These are phyloP conservation scores for Kradibia gibbosae DNA, from an alignment of 1,140 invertebrate genomes.

Conservation along the genomic window DNA sequence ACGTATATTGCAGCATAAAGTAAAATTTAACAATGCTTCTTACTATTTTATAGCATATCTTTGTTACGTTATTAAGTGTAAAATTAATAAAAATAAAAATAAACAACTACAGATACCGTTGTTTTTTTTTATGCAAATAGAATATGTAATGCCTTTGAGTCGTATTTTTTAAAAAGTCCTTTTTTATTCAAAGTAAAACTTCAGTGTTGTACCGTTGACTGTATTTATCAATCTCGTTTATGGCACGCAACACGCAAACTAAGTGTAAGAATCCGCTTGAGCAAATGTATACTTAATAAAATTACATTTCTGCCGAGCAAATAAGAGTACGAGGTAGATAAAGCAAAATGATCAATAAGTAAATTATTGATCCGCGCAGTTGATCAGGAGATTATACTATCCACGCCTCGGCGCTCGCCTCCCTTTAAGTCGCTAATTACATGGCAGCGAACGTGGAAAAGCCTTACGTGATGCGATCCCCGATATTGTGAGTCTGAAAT, in stretches of 20 bases:
- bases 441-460: conserved; percentile 43
- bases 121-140: too few species aligned
- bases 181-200: too few species aligned
- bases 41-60: too few species aligned
- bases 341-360: neutral
- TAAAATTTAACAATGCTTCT: too few species aligned
- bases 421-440: conserved; percentile 57
- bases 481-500: conserved; percentile 58
- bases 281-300: too few species aligned
- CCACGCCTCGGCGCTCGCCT: conserved; percentile 5
- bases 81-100: too few species aligned
- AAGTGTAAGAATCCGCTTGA: neutral
- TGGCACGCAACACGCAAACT: neutral
- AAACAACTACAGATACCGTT: too few species aligned
- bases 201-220: neutral
- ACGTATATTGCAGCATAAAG: too few species aligned
- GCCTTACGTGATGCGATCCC: neutral
- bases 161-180: too few species aligned
- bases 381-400: neutral
- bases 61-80: too few species aligned
- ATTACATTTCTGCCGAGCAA: neutral
- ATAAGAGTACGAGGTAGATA: neutral
- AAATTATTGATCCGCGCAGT: too few species aligned
- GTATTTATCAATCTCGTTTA: neutral
- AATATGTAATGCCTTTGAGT: too few species aligned